Evolutionary conservation across 2,113 vertebrate genomes (phyloP).

Genomic region (Lophochroa leadbeateri): DNA sequence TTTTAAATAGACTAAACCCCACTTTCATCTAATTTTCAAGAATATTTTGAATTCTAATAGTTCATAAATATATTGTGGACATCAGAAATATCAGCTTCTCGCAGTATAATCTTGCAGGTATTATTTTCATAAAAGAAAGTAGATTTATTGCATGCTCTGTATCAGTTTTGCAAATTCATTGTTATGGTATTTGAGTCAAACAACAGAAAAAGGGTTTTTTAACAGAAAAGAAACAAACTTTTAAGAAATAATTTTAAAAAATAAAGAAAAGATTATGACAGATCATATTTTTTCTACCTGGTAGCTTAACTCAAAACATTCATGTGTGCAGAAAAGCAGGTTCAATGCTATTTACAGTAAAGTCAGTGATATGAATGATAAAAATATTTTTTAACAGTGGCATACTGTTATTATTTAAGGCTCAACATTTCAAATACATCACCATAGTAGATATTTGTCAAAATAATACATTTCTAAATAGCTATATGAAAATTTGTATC

Average conservation of each 20-base stretch:
- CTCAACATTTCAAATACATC: background rate
- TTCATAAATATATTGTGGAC: background rate
- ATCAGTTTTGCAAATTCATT: background rate
- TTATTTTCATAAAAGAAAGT: background rate
- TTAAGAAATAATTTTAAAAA: background rate
- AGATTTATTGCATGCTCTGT: background rate
- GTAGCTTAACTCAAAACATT: background rate
- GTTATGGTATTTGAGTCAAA: background rate
- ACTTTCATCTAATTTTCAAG: background rate
- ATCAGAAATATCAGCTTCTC: background rate
- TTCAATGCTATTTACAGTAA: background rate
- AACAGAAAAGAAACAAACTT: background rate
- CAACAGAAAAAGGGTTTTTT: background rate
- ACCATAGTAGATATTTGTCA: background rate
- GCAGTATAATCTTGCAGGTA: background rate
- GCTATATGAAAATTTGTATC: background rate
- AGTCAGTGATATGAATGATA: background rate
- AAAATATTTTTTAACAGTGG: background rate
- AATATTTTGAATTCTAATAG: background rate
- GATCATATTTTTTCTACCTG: background rate
- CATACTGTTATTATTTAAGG: background rate
- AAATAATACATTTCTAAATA: background rate
- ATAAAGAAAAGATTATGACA: background rate
- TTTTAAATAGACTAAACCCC: background rate
- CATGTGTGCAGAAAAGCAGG: background rate